phyloP scores from a whole-genome alignment of 2,113 vertebrate species.

The Oryzias celebensis region DNA sequence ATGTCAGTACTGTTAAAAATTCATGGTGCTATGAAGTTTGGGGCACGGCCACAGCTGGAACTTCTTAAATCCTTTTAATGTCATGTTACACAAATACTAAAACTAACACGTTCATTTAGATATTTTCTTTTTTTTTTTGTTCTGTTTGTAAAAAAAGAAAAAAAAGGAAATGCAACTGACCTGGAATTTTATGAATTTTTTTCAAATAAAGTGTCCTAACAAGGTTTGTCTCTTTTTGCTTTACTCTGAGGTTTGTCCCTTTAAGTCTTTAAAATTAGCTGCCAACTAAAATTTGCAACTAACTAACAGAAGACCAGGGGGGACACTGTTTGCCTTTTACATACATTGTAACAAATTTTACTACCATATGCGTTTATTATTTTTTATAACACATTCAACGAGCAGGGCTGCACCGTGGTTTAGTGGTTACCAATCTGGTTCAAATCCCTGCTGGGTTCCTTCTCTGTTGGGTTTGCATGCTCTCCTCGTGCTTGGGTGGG shows the following conservation, averaged over 20 bases:
- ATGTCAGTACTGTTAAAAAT: conserved; percentile 18
- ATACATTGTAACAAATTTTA: no score
- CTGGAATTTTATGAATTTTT: conserved; percentile 56
- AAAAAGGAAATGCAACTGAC: conserved; percentile 22
- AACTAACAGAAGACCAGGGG: no score
- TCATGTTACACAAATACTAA: conserved; percentile 25
- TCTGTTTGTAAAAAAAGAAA: conserved; percentile 32
- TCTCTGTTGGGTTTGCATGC: no score
- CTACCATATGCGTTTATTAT: no score
- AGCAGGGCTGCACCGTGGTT: no score
- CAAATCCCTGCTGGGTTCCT: no score
- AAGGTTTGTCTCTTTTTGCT: conserved; percentile 51
- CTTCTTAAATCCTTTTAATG: conserved; percentile 17
- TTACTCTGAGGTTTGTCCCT: background rate
- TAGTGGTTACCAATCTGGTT: no score
- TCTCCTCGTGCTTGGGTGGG: no score
- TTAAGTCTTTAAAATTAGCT: background rate
- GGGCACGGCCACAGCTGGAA: background rate
- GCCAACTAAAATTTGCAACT: no score
- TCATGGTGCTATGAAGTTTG: conserved; percentile 53
- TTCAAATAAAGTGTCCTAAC: conserved; percentile 62
- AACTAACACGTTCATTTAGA: conserved; percentile 11
- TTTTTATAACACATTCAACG: no score
- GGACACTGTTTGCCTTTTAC: no score
- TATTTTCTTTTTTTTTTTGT: conserved; percentile 1